Conservation (phyloP, 2,797 vertebrate species). For the Alfaro cultratus region DNA sequence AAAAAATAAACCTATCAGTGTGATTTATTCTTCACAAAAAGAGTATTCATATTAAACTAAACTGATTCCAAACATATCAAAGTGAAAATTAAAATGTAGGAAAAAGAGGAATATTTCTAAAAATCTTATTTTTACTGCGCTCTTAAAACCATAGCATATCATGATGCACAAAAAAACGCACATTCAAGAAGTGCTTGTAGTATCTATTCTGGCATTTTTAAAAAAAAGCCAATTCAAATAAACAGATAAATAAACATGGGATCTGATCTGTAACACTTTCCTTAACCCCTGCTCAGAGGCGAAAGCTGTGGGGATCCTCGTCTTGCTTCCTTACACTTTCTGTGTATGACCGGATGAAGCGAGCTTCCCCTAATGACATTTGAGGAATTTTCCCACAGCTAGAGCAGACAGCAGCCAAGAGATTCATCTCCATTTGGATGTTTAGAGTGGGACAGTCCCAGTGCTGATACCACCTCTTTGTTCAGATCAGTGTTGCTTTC, state of each 20-base stretch:
- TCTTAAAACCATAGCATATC: not conserved
- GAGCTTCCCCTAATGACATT: slow-evolving; percentile 69
- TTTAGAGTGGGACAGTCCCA: slow-evolving; percentile 46
- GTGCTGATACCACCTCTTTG: slow-evolving; percentile 48
- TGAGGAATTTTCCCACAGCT: slow-evolving; percentile 79
- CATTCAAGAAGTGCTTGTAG: not conserved
- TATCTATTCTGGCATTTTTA: not conserved
- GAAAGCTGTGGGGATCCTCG: slow-evolving; percentile 44
- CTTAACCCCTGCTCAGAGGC: slow-evolving; percentile 39
- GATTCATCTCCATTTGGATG: slow-evolving; percentile 55
- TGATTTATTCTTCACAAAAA: not conserved
- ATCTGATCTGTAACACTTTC: slow-evolving; percentile 17
- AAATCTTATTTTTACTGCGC: not conserved
- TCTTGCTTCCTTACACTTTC: slow-evolving; percentile 60
- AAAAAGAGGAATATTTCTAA: not conserved
- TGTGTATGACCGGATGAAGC: slow-evolving; percentile 55
- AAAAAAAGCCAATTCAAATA: not conserved
- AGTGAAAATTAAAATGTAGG: not conserved
- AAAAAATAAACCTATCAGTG: no score
- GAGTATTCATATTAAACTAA: not conserved
- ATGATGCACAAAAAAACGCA: not conserved
- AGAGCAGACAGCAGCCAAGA: slow-evolving; percentile 50
- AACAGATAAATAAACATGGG: not conserved
- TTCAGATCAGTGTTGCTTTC: slow-evolving; percentile 24
- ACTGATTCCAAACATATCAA: not conserved